Evolutionary conservation across 2,113 vertebrate genomes (phyloP), one percentile per base, ranked within the genome.

Genomic region (Piaya cayana): DNA sequence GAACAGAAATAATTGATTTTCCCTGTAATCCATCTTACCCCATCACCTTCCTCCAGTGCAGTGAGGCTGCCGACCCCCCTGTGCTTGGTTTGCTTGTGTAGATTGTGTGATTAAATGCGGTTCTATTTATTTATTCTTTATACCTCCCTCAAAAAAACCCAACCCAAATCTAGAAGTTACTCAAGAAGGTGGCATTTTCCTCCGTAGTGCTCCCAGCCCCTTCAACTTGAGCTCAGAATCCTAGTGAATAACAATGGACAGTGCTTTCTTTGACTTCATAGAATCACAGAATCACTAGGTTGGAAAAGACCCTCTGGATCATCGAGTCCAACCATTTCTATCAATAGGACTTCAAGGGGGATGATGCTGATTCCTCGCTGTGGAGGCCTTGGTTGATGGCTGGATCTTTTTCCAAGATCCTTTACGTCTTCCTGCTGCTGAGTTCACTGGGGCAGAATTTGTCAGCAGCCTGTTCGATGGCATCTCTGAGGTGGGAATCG

Each of bases 11-110:
- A 49, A 6, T 22, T 42, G 25, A 6, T 80, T 67, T 71, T 36
- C 8, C 0, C n/a, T 74, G 26, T n/a, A 27, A 59, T 22, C 70
- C 53, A 5, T 30, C 52, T n/a, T 34, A 7, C 32, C 30, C 32
- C 14, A 3, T 27, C 45, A 17, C 18, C 34, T 71, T 30, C 37
- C 25, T 32, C 37, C 0, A 1, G 21, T 1, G 2, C 56, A 32
- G 42, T 0, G 5, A 39, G 56, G 76, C 37, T 4, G 20, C n/a
- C 13, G 32, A 11, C 50, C n/a, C 22, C 6, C 36, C 42, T 2
- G 1, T 18, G 1, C 50, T 60, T 42, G 27, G 5, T 32, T 55
- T 53, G 13, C 25, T 82, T 7, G 26, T 1, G 27, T 23, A 72
- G 53, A 22, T n/a, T 8, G 18, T 0, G 0, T 14, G 19, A 19